Conservation (phyloP, 2,113 vertebrate species). For the Phylloscopus trochiloides region DNA sequence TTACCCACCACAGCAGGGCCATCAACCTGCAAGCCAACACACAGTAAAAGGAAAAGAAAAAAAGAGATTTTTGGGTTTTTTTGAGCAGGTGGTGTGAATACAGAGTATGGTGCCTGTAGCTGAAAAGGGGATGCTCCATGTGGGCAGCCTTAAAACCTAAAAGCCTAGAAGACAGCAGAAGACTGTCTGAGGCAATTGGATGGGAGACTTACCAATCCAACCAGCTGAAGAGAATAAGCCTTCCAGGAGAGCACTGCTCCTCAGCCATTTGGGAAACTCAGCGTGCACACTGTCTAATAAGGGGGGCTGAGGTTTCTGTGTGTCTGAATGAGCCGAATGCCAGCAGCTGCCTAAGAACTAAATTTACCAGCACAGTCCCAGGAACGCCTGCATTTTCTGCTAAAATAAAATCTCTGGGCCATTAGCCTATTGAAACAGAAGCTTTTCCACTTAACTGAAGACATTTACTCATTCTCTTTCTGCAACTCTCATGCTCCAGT, state of each 20-base stretch:
- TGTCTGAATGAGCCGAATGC: not conserved
- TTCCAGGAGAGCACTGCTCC: not conserved
- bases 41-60: not conserved
- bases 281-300: not conserved
- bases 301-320: not conserved
- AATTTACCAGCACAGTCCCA: not conserved
- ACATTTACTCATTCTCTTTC: conserved; percentile 6
- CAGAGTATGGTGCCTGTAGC: not conserved
- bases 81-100: not conserved
- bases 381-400: not conserved
- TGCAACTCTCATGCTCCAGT: not conserved
- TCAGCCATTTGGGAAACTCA: not conserved
- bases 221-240: not conserved
- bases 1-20: not conserved
- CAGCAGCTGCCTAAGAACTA: conserved; percentile 19
- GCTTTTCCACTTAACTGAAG: conserved; percentile 32
- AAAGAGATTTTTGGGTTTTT: not conserved
- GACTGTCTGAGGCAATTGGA: not conserved
- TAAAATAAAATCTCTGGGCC: conserved; percentile 27
- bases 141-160: not conserved
- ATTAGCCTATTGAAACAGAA: conserved; percentile 36
- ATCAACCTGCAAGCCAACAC: not conserved
- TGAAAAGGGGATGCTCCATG: not conserved
- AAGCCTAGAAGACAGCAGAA: not conserved
- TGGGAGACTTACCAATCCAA: not conserved